Conservation (phyloP, 2,113 vertebrate species). For the Ptilorrhoa leucosticta region DNA sequence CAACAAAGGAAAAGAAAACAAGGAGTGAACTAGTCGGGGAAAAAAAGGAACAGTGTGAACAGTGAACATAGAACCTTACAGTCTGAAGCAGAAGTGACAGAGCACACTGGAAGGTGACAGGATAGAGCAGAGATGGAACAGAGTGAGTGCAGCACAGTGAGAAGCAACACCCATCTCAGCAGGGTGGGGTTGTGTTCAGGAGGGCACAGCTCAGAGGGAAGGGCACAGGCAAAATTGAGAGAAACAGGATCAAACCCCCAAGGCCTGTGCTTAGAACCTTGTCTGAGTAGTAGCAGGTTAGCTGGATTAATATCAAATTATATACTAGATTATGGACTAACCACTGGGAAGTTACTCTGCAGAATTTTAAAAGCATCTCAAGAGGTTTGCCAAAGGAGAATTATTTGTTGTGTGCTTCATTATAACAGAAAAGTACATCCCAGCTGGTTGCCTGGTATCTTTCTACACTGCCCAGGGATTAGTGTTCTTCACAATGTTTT, state of each 20-base stretch:
- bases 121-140: not conserved
- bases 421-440: not conserved
- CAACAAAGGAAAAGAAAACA: not conserved
- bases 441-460: not conserved
- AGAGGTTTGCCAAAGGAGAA: not conserved
- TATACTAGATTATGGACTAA: not conserved
- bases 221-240: not conserved
- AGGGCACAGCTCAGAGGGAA: not conserved
- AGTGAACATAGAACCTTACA: fast-evolving
- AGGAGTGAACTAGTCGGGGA: not conserved
- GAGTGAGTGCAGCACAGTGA: not conserved
- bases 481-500: not conserved
- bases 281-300: not conserved
- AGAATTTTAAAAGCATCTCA: not conserved
- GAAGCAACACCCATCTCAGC: not conserved
- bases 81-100: not conserved
- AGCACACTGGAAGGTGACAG: not conserved
- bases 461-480: not conserved
- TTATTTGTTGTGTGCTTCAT: not conserved
- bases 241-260: not conserved
- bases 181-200: not conserved
- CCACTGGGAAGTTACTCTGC: not conserved
- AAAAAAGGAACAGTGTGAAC: not conserved
- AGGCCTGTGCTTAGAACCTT: not conserved
- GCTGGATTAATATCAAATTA: not conserved